Evolutionary conservation across 2,797 vertebrate species (phyloP).

Genomic region (Premnoplex brunnescens): DNA sequence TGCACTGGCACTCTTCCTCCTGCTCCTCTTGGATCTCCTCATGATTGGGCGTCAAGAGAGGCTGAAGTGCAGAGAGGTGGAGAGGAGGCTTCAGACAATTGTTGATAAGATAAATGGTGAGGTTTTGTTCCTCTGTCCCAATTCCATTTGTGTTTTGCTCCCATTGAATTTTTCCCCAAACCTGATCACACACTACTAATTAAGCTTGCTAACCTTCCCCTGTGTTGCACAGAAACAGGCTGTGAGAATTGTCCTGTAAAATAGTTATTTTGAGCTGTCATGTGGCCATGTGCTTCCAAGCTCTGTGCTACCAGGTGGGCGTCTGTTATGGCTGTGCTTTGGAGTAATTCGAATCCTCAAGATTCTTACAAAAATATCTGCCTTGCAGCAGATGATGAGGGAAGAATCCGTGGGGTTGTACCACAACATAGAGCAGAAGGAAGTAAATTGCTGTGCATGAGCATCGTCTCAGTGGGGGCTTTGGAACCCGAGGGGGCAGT

Average conservation of each 20-base stretch:
- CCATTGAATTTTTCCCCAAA: background rate
- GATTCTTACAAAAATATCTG: conserved; percentile 34
- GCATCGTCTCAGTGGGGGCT: accelerated
- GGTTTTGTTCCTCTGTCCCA: background rate
- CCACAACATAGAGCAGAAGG: background rate
- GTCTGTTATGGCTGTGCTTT: conserved; percentile 38
- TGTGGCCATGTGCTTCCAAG: background rate
- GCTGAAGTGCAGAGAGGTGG: conserved; percentile 90
- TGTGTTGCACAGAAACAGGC: background rate
- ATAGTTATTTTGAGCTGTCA: background rate
- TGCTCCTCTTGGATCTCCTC: conserved; percentile 89
- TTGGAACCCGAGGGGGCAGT: background rate
- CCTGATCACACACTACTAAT: background rate
- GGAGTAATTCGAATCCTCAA: background rate
- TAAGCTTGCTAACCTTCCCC: background rate
- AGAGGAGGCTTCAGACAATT: conserved; percentile 86
- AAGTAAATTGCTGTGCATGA: background rate
- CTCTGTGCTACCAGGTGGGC: conserved; percentile 24
- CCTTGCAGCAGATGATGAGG: conserved; percentile 40
- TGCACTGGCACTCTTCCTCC: conserved; percentile 86
- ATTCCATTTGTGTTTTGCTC: background rate
- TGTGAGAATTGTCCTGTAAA: conserved; percentile 3
- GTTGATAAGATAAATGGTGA: conserved; percentile 89
- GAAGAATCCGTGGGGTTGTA: background rate
- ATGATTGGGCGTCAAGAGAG: conserved; percentile 88